Evolutionary conservation across 2,888 invertebrate species (phyloP), one percentile per base, ranked within the genome.

Genomic region (Hesperia comma): DNA sequence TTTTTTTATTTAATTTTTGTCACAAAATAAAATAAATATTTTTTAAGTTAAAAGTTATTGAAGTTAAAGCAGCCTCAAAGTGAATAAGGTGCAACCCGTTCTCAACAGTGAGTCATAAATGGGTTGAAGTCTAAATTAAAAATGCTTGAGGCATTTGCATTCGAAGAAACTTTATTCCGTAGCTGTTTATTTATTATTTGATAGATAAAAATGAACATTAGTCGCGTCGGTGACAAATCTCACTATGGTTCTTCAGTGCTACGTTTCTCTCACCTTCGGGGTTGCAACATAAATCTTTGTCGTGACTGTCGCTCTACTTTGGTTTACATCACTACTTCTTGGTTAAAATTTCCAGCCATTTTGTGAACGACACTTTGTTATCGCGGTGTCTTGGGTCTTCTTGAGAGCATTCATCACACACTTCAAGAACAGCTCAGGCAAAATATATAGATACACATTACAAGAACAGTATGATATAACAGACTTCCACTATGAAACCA

Each of bases 221-320:
- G 54, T 19, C 33, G n/a, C 58, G 46, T 17, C 58, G 58, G 41
- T 41, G 21, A 64, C 51, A 66, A 60, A 66, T 60, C 33, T 51
- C 43, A 21, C 43, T 10, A 6, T 64, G 41, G 40, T 57, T 46
- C 26, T 51, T 51, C 51, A 79, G 75, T 79, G 75, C 78, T 74
- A 75, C 77, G 77, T 76, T 79, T 75, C 79, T 79, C 78, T 78
- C 81, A 85, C 83, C 82, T 82, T 76, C 80, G 78, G 76, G 79
- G 83, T 85, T 83, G 79, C 78, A 78, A 81, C 78, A 87, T 87
- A 84, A 86, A 87, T 87, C 86, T 82, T 75, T 75, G 79, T 77
- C 77, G 73, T 78, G 81, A 79, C 81, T 53, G 41, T 51, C 41
- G 41, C 6, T 64, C 51, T 57, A 53, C 58, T 58, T 58, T 54